Conservation (phyloP, 1,140 invertebrate genomes). For the Bombus fervidus region DNA sequence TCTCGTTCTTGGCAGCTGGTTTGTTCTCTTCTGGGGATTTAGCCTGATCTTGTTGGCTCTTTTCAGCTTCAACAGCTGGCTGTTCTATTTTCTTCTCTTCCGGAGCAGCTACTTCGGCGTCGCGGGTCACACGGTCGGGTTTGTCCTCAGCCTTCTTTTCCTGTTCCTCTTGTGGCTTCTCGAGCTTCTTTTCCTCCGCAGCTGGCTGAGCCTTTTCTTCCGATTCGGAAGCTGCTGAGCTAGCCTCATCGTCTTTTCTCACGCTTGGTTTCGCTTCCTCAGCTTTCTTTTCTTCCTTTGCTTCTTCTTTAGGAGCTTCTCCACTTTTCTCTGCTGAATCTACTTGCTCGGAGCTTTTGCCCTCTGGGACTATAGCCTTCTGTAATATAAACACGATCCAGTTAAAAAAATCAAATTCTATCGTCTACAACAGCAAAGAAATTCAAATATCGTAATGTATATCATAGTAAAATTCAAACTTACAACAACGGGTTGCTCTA, state of each 20-base stretch:
- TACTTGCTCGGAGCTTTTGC: conserved; percentile 57
- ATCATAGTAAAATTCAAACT: background rate
- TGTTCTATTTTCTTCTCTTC: conserved; percentile 43
- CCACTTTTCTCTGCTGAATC: conserved; percentile 47
- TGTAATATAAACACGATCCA: background rate
- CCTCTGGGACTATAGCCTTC: conserved; percentile 42
- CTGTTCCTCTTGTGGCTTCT: conserved; percentile 37
- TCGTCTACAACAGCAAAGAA: background rate
- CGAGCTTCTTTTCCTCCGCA: conserved; percentile 47
- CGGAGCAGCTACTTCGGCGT: conserved; percentile 71
- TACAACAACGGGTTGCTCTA: conserved; percentile 9
- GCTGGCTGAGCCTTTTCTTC: conserved; percentile 27
- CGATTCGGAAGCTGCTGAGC: background rate
- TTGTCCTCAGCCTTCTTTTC: conserved; percentile 65
- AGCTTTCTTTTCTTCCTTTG: conserved; percentile 62
- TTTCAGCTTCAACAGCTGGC: conserved; percentile 38
- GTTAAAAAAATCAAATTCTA: background rate
- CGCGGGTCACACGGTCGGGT: conserved; percentile 75
- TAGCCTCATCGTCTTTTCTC: conserved; percentile 45
- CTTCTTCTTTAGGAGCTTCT: conserved; percentile 48
- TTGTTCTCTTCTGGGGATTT: conserved; percentile 35
- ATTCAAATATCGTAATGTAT: background rate
- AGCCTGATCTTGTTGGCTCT: conserved; percentile 6
- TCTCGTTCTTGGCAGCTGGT: conserved; percentile 54
- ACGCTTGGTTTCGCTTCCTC: conserved; percentile 43